Conservation (phyloP, 2,888 invertebrate species). For the Drosophila kanekoi region DNA sequence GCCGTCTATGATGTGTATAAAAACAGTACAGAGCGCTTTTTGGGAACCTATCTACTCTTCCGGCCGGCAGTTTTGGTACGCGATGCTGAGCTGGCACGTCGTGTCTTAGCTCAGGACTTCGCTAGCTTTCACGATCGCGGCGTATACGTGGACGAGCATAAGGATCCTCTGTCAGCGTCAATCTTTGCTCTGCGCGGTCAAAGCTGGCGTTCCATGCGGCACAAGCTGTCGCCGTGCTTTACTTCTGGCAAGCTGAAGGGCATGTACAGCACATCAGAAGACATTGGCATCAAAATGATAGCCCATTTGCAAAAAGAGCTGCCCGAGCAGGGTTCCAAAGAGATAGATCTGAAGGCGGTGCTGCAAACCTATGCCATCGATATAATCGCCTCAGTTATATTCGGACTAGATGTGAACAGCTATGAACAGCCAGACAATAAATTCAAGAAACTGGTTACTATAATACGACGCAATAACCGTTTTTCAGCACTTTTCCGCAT, state of each 20-base stretch:
- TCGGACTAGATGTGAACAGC: constrained; percentile 84
- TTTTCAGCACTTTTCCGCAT: constrained; percentile 49
- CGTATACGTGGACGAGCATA: constrained; percentile 87
- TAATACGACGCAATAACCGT: constrained; percentile 30
- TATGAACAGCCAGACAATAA: constrained; percentile 82
- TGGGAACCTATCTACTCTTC: constrained; percentile 88
- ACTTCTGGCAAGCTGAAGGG: constrained; percentile 88
- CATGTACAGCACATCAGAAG: constrained; percentile 87
- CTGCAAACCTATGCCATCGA: constrained; percentile 84
- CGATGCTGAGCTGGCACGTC: constrained; percentile 87
- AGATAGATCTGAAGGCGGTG: constrained; percentile 85
- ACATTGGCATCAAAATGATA: constrained; percentile 86
- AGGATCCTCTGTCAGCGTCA: constrained; percentile 87
- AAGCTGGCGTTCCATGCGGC: constrained; percentile 88
- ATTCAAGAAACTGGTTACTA: constrained; percentile 71
- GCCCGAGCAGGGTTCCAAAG: constrained; percentile 76
- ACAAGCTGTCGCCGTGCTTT: constrained; percentile 88
- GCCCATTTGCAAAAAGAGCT: constrained; percentile 83
- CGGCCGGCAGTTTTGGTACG: constrained; percentile 87
- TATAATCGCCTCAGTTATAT: constrained; percentile 85
- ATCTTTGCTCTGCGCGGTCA: constrained; percentile 81
- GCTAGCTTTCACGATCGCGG: constrained; percentile 89
- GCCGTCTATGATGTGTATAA: constrained; percentile 87
- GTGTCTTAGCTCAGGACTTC: constrained; percentile 88
- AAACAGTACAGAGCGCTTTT: constrained; percentile 81